Conservation (phyloP, 1,140 invertebrate species). For the Neodiprion lecontei region DNA sequence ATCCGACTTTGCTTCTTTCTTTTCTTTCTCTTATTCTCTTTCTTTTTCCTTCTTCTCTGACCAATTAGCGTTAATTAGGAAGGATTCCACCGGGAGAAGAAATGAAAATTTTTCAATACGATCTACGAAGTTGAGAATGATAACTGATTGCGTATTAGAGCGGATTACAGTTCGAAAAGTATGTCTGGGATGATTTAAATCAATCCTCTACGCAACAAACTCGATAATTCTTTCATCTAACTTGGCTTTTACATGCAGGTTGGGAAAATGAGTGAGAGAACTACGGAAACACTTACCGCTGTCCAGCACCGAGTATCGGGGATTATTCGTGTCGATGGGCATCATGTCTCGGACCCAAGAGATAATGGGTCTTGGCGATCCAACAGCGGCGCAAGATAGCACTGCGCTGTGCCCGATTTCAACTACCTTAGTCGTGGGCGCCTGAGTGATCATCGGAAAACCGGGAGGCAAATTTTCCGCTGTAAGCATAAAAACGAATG, state of each 20-base stretch:
- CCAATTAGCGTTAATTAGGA: slow-evolving; percentile 13
- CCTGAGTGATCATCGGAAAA: slow-evolving; percentile 87
- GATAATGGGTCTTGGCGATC: slow-evolving; percentile 84
- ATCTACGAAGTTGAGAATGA: no score
- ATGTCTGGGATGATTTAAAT: no score
- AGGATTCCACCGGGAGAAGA: neutral
- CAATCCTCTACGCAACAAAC: no score
- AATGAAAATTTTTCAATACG: no score
- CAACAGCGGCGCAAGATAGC: slow-evolving; percentile 86
- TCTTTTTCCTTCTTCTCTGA: slow-evolving; percentile 20
- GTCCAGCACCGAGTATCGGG: slow-evolving; percentile 82
- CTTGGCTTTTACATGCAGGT: no score
- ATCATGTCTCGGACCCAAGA: slow-evolving; percentile 92
- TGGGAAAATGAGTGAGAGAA: no score
- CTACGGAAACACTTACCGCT: slow-evolving; percentile 67
- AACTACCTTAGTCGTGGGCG: slow-evolving; percentile 87
- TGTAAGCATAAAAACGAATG: slow-evolving; percentile 63
- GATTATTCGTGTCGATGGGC: slow-evolving; percentile 80
- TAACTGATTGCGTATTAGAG: no score
- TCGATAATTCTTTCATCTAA: no score
- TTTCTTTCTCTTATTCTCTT: neutral
- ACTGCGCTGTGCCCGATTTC: slow-evolving; percentile 93
- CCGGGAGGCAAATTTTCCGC: slow-evolving; percentile 86
- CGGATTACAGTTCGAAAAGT: no score
- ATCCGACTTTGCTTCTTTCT: neutral